Evolutionary conservation across 2,888 invertebrate species (phyloP).

Genomic region (Brachynemurus nebulosus): DNA sequence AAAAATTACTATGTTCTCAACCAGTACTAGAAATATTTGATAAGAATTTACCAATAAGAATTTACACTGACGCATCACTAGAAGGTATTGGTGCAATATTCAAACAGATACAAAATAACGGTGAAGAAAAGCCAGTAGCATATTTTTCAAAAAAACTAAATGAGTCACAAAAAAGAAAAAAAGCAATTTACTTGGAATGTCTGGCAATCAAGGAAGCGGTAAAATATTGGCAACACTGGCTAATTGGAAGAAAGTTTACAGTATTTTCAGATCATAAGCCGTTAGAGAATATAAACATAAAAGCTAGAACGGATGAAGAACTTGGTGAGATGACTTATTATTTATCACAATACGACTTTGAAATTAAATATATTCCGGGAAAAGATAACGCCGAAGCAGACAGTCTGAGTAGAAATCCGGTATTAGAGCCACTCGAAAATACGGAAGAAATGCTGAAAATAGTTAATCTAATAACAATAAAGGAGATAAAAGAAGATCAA

Average conservation of each 20-base stretch:
- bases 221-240: conserved; percentile 17
- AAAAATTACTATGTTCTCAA: no score
- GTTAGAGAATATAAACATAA: conserved; percentile 11
- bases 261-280: conserved; percentile 20
- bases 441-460: conserved; percentile 8
- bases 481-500: conserved; percentile 4
- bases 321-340: not conserved
- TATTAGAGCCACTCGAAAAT: conserved; percentile 11
- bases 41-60: no score
- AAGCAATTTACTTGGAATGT: conserved; percentile 20
- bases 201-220: conserved; percentile 14
- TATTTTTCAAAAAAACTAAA: conserved; percentile 19
- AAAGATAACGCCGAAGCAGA: conserved; percentile 12
- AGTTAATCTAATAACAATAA: conserved; percentile 7
- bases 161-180: conserved; percentile 17
- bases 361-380: conserved; percentile 4
- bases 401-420: conserved; percentile 15
- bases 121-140: conserved; percentile 14
- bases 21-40: no score
- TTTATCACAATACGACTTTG: not conserved
- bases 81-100: no score
- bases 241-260: conserved; percentile 17
- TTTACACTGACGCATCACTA: no score
- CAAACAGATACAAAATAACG: conserved; percentile 14
- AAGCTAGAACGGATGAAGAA: conserved; percentile 1